Conservation (phyloP, 2,888 invertebrate species). For the Hanleya hanleyi region DNA sequence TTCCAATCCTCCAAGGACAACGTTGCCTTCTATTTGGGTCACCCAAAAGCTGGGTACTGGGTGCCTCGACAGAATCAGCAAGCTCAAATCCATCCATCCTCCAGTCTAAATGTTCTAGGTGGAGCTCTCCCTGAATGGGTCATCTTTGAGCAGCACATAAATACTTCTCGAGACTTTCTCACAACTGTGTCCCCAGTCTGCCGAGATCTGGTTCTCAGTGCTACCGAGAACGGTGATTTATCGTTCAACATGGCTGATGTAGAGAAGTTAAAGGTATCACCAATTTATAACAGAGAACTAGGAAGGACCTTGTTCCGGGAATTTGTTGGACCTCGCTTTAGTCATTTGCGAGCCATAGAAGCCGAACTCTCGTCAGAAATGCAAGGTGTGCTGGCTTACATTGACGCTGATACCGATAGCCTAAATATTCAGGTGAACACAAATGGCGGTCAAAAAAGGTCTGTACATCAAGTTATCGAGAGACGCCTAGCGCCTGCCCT, state of each 20-base stretch:
- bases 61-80: conserved; percentile 39
- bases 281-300: conserved; percentile 39
- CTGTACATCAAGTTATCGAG: neutral
- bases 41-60: conserved; percentile 58
- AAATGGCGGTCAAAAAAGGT: neutral
- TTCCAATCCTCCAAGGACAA: conserved; percentile 52
- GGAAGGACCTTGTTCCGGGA: conserved; percentile 45
- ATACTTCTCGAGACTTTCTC: conserved; percentile 58
- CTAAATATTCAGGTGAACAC: neutral
- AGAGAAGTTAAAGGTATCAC: conserved; percentile 36
- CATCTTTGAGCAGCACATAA: conserved; percentile 54
- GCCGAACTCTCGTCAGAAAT: conserved; percentile 29
- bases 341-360: conserved; percentile 44
- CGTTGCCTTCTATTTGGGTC: conserved; percentile 57
- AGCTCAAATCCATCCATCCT: conserved; percentile 63
- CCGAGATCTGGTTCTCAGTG: conserved; percentile 45
- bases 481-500: neutral
- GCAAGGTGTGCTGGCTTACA: conserved; percentile 36
- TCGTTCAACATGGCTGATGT: conserved; percentile 37
- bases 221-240: conserved; percentile 27
- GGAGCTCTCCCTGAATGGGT: conserved; percentile 57
- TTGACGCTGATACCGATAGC: conserved; percentile 48
- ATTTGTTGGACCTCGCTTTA: conserved; percentile 51
- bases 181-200: conserved; percentile 56
- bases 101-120: conserved; percentile 48